Evolutionary conservation across 2,797 vertebrate genomes (phyloP).

Genomic region (Pangasius krempfi): DNA sequence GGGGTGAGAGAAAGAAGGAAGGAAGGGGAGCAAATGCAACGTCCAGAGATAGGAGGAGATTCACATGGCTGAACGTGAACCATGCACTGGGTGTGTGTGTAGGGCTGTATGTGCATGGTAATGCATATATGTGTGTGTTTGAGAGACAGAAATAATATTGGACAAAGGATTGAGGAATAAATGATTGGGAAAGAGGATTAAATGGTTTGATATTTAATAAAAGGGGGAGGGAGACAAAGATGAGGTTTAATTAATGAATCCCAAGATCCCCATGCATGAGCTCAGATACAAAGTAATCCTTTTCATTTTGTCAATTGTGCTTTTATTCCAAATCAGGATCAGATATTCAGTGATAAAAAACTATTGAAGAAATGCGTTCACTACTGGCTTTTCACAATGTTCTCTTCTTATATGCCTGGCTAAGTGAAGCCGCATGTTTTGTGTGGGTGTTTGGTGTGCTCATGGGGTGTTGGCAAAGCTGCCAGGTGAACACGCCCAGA

Average conservation of each 20-base stretch:
- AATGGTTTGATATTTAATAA: conserved; percentile 34
- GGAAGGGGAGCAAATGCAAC: conserved; percentile 44
- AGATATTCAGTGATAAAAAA: background rate
- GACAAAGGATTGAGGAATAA: conserved; percentile 1
- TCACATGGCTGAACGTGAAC: conserved; percentile 31
- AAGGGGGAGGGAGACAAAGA: conserved; percentile 19
- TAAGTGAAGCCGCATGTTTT: background rate
- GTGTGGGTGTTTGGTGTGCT: conserved; percentile 15
- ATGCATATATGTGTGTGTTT: background rate
- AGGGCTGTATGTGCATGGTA: conserved; percentile 3
- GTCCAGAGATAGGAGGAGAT: conserved; percentile 35
- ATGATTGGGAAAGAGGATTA: conserved; percentile 33
- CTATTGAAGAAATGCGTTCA: background rate
- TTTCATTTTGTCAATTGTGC: background rate
- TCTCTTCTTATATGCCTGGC: background rate
- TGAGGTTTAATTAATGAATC: conserved; percentile 22
- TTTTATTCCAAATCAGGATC: background rate
- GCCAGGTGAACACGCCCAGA: background rate
- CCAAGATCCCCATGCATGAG: background rate
- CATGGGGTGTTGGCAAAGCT: background rate
- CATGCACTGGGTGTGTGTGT: conserved; percentile 12
- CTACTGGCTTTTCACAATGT: background rate
- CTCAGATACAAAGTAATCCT: background rate
- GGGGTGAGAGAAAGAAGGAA: conserved; percentile 29
- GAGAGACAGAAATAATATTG: conserved; percentile 19